Evolutionary conservation across 2,113 vertebrate genomes (phyloP), one percentile per base, ranked within the genome.

Genomic region (Caranx melampygus): DNA sequence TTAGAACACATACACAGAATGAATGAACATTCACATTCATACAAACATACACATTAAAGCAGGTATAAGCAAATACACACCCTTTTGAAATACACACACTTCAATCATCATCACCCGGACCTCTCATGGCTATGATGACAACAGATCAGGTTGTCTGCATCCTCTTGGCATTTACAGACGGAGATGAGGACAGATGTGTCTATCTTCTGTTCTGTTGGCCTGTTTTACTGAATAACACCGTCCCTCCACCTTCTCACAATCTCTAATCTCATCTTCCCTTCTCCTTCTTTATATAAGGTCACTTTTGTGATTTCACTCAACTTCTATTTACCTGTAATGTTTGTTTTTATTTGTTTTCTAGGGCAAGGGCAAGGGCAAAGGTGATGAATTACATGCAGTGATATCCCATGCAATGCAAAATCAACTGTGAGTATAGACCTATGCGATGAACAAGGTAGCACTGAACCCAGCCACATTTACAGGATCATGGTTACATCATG

Each of bases 161-260:
- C 85, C 72, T 83, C 76, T 65, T 88, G 88, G 90, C 84, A 84
- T 92, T 90, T 91, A 57, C 83, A 70, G 71, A 61, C 58, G 0
- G 26, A 81, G 58, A 89, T 87, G 87, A 87, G 77, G 81, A 92
- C 64, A 12, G 77, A 92, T 89, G 74, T 47, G 61, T 82, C 72
- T 45, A 6, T 81, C 66, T 49, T 35, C 31, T 67, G 4, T 78
- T 58, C 57, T 44, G 62, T 47, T 67, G 42, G 70, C 58, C 75
- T 44, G 13, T 57, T 74, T 85, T 81, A 84, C 63, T 83, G 79
- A 81, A 91, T 74, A 83, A 79, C 55, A 18, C 76, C 51, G 6
- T 45, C 54, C 40, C 15, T 47, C 57, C 64, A 49, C 21, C 80
- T 83, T 52, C 60, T 34, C 77, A 96, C 88, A 96, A 96, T 75